phyloP scores from a whole-genome alignment of 2,888 invertebrate genomes.

The Drosophila kokeensis region DNA sequence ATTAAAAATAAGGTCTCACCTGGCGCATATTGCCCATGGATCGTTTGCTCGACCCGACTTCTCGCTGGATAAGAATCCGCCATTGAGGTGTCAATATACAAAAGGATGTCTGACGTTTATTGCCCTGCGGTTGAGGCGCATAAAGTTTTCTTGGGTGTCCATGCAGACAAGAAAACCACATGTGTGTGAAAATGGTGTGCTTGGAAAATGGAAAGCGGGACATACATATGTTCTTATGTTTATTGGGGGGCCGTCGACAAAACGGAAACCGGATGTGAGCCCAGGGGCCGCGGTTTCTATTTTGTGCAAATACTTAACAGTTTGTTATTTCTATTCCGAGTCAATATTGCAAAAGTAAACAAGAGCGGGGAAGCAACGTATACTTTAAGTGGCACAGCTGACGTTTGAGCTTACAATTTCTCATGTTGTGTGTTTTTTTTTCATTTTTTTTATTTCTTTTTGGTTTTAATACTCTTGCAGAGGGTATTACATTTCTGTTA shows the following conservation, averaged over 20 bases:
- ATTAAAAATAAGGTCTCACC: slow-evolving; percentile 17
- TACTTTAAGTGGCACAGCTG: slow-evolving; percentile 74
- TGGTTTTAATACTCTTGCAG: not conserved
- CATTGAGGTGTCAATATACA: slow-evolving; percentile 75
- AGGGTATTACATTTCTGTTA: not conserved
- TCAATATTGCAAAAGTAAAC: slow-evolving; percentile 76
- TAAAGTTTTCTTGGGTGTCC: slow-evolving; percentile 49
- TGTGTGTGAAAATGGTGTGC: slow-evolving; percentile 35
- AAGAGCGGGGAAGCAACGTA: slow-evolving; percentile 13
- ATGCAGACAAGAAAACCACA: slow-evolving; percentile 33
- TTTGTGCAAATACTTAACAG: slow-evolving; percentile 69
- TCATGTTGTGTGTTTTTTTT: slow-evolving; percentile 44
- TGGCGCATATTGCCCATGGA: slow-evolving; percentile 8
- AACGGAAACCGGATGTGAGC: slow-evolving; percentile 12
- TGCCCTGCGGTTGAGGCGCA: slow-evolving; percentile 62
- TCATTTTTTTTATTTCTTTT: not conserved
- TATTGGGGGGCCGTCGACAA: slow-evolving; percentile 9
- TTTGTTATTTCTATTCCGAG: slow-evolving; percentile 62
- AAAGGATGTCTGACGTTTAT: slow-evolving; percentile 77
- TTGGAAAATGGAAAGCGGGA: slow-evolving; percentile 44
- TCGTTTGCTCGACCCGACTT: slow-evolving; percentile 39
- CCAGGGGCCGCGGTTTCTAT: slow-evolving; percentile 23
- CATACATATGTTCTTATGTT: slow-evolving; percentile 50
- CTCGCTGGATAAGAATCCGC: slow-evolving; percentile 32
- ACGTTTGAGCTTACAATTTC: slow-evolving; percentile 74